Evolutionary conservation across 1,140 invertebrate genomes (phyloP).

Genomic region (Drosophila seguyi): DNA sequence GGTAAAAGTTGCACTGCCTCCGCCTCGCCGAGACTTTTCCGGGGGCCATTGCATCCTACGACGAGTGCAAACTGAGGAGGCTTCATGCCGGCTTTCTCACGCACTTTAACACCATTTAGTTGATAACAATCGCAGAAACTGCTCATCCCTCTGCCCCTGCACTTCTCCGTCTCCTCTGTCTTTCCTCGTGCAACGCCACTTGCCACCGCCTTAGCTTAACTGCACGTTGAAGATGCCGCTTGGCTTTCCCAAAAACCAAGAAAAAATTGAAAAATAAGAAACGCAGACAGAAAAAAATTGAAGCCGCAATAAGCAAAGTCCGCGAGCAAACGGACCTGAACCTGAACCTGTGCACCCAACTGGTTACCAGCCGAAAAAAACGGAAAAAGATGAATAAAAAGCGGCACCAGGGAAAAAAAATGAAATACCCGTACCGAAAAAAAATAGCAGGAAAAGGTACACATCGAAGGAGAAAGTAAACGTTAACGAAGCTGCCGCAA

Average conservation of each 20-base stretch:
- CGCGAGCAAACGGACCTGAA: conserved; percentile 71
- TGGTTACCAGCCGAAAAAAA: conserved; percentile 63
- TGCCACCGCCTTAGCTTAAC: conserved; percentile 53
- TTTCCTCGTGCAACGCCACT: conserved; percentile 72
- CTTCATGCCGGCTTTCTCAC: conserved; percentile 69
- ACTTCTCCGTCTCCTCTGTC: background rate
- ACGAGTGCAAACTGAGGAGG: conserved; percentile 13
- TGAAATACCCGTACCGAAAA: conserved; percentile 38
- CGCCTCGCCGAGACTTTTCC: conserved; percentile 23
- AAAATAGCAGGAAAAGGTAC: conserved; percentile 79
- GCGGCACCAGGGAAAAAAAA: conserved; percentile 26
- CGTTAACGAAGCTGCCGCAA: conserved; percentile 69
- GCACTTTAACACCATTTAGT: conserved; percentile 83
- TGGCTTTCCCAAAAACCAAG: conserved; percentile 64
- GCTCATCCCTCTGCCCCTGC: conserved; percentile 6
- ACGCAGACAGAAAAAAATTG: conserved; percentile 44
- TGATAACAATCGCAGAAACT: conserved; percentile 75
- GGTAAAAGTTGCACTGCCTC: conserved; percentile 62
- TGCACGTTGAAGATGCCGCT: conserved; percentile 55
- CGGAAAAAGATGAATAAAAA: conserved; percentile 48
- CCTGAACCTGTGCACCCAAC: conserved; percentile 75
- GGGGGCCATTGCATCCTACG: conserved; percentile 41
- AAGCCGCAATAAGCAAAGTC: conserved; percentile 74
- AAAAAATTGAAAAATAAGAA: conserved; percentile 26
- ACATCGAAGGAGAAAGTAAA: conserved; percentile 83